These are phyloP conservation scores for Meghimatium bilineatum DNA, from an alignment of 2,888 invertebrate genomes.

Conservation along the genomic window DNA sequence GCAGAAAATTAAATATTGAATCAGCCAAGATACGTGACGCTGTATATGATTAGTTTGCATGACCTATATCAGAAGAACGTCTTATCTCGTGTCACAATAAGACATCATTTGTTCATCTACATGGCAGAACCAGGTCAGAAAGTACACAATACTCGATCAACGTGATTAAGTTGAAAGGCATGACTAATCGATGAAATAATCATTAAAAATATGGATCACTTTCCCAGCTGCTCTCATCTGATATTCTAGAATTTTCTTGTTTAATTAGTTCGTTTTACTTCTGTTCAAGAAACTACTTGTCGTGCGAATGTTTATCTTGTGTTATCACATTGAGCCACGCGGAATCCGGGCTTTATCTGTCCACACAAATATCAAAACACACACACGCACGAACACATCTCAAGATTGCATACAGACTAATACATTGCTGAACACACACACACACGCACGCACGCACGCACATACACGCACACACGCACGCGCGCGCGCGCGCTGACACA, in stretches of 20 bases:
- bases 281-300: neutral
- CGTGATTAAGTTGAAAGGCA: neutral
- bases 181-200: neutral
- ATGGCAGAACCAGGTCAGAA: neutral
- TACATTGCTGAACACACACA: no score
- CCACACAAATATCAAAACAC: neutral
- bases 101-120: neutral
- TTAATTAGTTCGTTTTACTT: neutral
- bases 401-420: no score
- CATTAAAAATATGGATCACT: neutral
- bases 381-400: neutral
- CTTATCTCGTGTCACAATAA: neutral
- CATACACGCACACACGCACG: no score
- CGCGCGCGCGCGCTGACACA: no score
- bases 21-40: no score
- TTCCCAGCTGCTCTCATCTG: neutral
- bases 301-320: neutral
- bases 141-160: neutral
- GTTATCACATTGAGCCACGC: neutral
- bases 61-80: no score
- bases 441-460: no score
- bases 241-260: neutral
- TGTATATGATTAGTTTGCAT: no score
- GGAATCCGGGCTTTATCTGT: neutral
- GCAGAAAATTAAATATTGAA: no score